phyloP scores from a whole-genome alignment of 2,888 invertebrate species.

The Drosophila maculinotata region DNA sequence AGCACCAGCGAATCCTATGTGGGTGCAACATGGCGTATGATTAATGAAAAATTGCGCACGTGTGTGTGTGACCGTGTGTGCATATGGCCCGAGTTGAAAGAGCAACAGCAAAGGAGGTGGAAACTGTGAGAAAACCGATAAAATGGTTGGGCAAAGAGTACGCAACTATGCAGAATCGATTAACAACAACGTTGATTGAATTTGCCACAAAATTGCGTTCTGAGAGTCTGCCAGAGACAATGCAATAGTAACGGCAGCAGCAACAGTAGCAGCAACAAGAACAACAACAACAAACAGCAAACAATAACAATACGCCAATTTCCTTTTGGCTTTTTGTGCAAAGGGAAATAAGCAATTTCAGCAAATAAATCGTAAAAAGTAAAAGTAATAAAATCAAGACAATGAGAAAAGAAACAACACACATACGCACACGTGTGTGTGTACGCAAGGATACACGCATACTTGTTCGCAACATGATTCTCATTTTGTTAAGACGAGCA shows the following conservation, averaged over 20 bases:
- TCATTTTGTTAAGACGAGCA: conserved; percentile 16
- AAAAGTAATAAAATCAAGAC: conserved; percentile 79
- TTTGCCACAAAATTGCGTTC: conserved; percentile 62
- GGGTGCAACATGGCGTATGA: conserved; percentile 73
- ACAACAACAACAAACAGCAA: conserved; percentile 12
- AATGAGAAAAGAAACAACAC: conserved; percentile 67
- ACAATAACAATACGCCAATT: conserved; percentile 61
- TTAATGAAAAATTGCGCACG: conserved; percentile 62
- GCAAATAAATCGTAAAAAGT: conserved; percentile 80
- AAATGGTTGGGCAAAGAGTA: conserved; percentile 21
- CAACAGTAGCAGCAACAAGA: neutral
- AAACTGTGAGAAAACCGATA: conserved; percentile 42
- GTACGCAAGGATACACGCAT: conserved; percentile 9
- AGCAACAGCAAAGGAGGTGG: conserved; percentile 9
- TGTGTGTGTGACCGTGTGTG: conserved; percentile 8
- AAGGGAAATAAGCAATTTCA: conserved; percentile 79
- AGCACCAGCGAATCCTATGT: conserved; percentile 49
- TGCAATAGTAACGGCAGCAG: conserved; percentile 21
- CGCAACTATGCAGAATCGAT: conserved; percentile 60
- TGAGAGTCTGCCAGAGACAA: conserved; percentile 31
- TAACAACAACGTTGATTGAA: conserved; percentile 71
- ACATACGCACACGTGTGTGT: conserved; percentile 3
- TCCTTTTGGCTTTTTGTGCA: conserved; percentile 51
- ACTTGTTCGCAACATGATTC: conserved; percentile 28
- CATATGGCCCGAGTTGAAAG: conserved; percentile 25